These are phyloP conservation scores for Agrypnia vestita DNA, from an alignment of 1,140 invertebrate species.

Conservation along the genomic window DNA sequence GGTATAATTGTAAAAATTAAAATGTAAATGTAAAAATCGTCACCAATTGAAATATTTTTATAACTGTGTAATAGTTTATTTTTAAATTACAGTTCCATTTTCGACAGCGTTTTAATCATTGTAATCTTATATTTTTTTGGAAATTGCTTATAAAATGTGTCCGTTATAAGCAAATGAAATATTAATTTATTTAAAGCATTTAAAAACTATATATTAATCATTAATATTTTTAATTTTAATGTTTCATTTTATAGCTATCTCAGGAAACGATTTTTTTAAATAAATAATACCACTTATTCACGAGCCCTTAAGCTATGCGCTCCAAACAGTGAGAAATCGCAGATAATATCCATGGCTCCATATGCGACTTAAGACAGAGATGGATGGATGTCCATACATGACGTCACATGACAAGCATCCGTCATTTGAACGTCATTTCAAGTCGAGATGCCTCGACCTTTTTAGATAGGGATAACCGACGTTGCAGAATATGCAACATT, in stretches of 20 bases:
- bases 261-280: too few relatives aligned
- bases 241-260: too few relatives aligned
- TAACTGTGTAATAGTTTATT: too few relatives aligned
- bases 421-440: slow-evolving; percentile 25
- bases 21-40: too few relatives aligned
- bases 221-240: too few relatives aligned
- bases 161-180: not conserved
- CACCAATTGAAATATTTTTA: not conserved
- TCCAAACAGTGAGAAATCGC: too few relatives aligned
- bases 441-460: not conserved
- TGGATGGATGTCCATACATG: slow-evolving; percentile 21
- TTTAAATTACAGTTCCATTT: not conserved
- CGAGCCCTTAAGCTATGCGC: too few relatives aligned
- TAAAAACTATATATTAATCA: not conserved
- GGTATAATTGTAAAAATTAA: too few relatives aligned
- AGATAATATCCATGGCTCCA: not conserved
- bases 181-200: not conserved
- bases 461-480: not conserved
- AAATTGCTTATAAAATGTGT: not conserved
- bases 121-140: not conserved
- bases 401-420: slow-evolving; percentile 31
- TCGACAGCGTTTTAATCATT: not conserved
- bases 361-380: slow-evolving; percentile 15
- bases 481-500: too few relatives aligned
- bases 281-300: too few relatives aligned